A percentile compares a stretch with the other conserved stretches of the same genome.
These are phyloP conservation scores for Cygnus olor DNA, from an alignment of 2,797 vertebrate species.

Conservation along the genomic window DNA sequence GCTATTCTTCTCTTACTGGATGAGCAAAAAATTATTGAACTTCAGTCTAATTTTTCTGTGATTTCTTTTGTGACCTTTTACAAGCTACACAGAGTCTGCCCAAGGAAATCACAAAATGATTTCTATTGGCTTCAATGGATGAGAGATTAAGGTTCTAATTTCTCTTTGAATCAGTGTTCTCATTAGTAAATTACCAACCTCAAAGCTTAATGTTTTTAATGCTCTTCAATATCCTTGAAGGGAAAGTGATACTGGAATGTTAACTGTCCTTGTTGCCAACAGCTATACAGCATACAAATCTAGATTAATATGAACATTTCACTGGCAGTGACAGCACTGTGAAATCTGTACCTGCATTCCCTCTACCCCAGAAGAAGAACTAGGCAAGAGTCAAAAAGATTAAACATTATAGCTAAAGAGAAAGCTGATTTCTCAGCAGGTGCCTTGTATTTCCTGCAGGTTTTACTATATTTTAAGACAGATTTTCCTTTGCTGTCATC, in stretches of 20 bases:
- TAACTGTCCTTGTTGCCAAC: conserved; percentile 14
- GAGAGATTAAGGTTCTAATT: conserved; percentile 45
- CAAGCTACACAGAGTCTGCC: not conserved
- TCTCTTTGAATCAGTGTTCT: conserved; percentile 44
- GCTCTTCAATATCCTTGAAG: conserved; percentile 56
- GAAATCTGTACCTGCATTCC: not conserved
- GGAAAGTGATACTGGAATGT: not conserved
- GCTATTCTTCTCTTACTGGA: not conserved
- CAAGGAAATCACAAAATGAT: conserved; percentile 8
- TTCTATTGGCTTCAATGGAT: conserved; percentile 5
- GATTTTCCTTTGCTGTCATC: not conserved
- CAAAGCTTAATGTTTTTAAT: conserved; percentile 46
- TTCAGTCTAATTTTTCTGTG: not conserved
- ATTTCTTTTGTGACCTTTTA: not conserved
- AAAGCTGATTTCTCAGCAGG: not conserved
- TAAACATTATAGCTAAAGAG: not conserved
- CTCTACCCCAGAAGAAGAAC: not conserved
- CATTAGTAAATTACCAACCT: conserved; percentile 49
- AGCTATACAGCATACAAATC: conserved; percentile 32
- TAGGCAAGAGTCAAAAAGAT: not conserved
- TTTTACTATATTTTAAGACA: not conserved
- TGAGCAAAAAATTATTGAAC: not conserved
- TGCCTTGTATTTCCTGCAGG: not conserved
- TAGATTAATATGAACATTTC: conserved; percentile 24
- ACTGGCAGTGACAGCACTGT: not conserved